phyloP scores from a whole-genome alignment of 2,888 invertebrate genomes.

The Pseudococcus jackbeardsleyi region DNA sequence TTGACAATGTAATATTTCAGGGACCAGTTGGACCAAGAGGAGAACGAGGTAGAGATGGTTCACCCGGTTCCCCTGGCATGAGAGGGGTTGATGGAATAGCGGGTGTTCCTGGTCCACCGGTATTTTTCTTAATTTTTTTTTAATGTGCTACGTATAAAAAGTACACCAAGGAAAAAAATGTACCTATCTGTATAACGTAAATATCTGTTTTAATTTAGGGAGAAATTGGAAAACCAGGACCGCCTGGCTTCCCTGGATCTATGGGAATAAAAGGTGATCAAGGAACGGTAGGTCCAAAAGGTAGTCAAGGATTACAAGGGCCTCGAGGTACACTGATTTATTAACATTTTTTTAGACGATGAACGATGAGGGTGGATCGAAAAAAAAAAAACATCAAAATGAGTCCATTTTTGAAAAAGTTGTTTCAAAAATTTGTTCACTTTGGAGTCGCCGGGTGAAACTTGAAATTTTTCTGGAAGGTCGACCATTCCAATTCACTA shows the following conservation, averaged over 20 bases:
- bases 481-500: no score
- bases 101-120: constrained; percentile 82
- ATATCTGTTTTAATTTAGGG: constrained; percentile 69
- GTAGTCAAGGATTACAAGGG: constrained; percentile 85
- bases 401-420: no score
- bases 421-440: no score
- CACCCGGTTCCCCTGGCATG: constrained; percentile 84
- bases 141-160: background rate
- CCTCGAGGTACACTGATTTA: constrained; percentile 74
- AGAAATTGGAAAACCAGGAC: constrained; percentile 83
- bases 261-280: constrained; percentile 77
- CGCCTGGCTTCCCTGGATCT: constrained; percentile 87
- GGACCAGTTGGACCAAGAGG: constrained; percentile 85
- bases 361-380: no score
- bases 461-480: no score
- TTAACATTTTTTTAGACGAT: no score
- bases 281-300: constrained; percentile 82
- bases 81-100: constrained; percentile 82
- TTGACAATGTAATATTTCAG: constrained; percentile 70
- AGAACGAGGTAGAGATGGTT: constrained; percentile 87
- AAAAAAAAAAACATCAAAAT: no score
- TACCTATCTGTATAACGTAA: background rate
- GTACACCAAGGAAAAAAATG: no score
- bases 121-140: background rate
- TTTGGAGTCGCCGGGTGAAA: no score